Base-by-base conservation (phyloP, 2,888 invertebrate species). In the Tortrix viridana region DNA sequence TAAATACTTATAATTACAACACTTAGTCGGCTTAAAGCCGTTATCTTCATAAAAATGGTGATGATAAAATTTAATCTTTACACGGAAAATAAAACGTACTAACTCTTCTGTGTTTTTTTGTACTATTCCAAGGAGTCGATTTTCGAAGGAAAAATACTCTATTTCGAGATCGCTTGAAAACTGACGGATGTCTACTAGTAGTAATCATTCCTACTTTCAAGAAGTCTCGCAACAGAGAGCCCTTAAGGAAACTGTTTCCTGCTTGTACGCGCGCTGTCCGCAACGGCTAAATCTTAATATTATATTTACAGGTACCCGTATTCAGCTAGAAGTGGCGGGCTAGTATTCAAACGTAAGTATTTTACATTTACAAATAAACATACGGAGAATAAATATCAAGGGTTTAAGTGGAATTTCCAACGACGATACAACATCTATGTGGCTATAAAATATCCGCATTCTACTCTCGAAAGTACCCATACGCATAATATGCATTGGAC, bases 221-320 rank as follows among this genome's bases (percentile, higher is more conserved):
- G 32, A 12, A 32, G 32, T 32, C 32, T 32, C 32, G 32, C 12
- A 12, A 32, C 32, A 32, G 32, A 32, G 32, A 32, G 9, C 32
- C 32, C 32, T 32, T 16, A n/a, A 14, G n/a, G n/a, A 16, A 41
- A 41, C 16, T 5, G 16, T 5, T n/a, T 16, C n/a, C 16, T n/a
- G 41, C 14, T 38, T 16, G 37, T 23, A 49, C 43, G 20, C 50
- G 6, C 23, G 22, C 18, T 26, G 37, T 37, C 19, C 18, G 52
- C 37, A 57, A 9, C n/a, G 5, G 50, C 62, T 62, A 62, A 61
- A 50, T 16, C 52, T 22, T 41, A 57, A 9, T 46, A 69, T 83
- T 84, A 72, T 86, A 73, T 87, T 87, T 76, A 75, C 90, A 91
- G 90, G 89, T 91, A 60, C 83, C 86, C 52, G 90, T 89, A 70